phyloP scores from a whole-genome alignment of 2,888 invertebrate genomes.

The Cosmia trapezina region DNA sequence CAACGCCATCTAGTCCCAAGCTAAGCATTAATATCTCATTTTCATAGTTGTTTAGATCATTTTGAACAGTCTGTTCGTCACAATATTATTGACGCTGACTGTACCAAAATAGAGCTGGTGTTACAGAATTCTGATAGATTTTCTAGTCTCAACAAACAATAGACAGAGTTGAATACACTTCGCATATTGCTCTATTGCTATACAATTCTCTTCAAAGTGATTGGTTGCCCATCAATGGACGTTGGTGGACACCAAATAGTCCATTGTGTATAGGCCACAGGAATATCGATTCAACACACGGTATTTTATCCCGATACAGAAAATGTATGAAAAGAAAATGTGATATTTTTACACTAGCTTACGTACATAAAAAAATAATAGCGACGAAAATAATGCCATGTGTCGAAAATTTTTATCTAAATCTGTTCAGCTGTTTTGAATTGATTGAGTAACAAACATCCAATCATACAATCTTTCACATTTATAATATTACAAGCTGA shows the following conservation, averaged over 20 bases:
- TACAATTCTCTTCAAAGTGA: constrained; percentile 25
- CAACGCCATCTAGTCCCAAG: too few species aligned
- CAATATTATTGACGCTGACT: too few species aligned
- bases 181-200: constrained; percentile 9
- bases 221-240: constrained; percentile 29
- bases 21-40: too few species aligned
- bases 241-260: not conserved
- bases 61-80: too few species aligned
- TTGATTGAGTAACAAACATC: too few species aligned
- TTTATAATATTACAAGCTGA: too few species aligned
- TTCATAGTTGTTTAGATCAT: too few species aligned
- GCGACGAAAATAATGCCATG: not conserved
- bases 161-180: constrained; percentile 12
- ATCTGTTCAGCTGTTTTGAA: too few species aligned
- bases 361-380: too few species aligned
- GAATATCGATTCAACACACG: constrained; percentile 4
- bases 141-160: constrained; percentile 7
- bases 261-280: constrained; percentile 18
- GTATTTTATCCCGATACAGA: not conserved
- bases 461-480: too few species aligned
- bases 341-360: not conserved
- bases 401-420: not conserved
- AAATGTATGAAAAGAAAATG: not conserved
- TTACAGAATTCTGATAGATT: constrained; percentile 4
- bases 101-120: not conserved